phyloP scores from a whole-genome alignment of 2,888 invertebrate species.

The Aphrophora alni region DNA sequence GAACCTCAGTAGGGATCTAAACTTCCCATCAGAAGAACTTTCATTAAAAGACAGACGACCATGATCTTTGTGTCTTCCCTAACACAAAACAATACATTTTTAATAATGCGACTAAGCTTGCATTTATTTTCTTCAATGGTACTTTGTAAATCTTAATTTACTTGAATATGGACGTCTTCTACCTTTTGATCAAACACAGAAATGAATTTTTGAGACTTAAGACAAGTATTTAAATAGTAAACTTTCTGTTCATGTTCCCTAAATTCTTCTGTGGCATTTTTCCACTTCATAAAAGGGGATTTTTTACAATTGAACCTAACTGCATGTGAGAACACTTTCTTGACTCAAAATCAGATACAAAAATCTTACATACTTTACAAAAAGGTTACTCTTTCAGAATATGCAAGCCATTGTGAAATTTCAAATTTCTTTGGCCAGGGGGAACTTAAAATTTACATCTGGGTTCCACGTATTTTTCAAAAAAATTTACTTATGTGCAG shows the following conservation, averaged over 20 bases:
- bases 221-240: too few species aligned
- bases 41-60: background rate
- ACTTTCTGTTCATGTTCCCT: too few species aligned
- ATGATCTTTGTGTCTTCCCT: background rate
- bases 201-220: background rate
- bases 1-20: background rate
- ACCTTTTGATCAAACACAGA: background rate
- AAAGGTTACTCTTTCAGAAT: background rate
- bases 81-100: background rate
- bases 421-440: background rate
- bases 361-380: background rate
- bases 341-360: background rate
- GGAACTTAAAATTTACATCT: background rate
- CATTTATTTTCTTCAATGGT: background rate
- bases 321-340: background rate
- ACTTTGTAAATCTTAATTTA: background rate
- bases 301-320: background rate
- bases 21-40: background rate
- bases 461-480: background rate
- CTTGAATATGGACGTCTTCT: background rate
- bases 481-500: background rate
- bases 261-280: too few species aligned
- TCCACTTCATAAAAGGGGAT: too few species aligned
- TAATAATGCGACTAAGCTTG: background rate
- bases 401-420: too few species aligned